These are phyloP conservation scores for Drosophila macrospina DNA, from an alignment of 2,888 invertebrate genomes.

Conservation along the genomic window DNA sequence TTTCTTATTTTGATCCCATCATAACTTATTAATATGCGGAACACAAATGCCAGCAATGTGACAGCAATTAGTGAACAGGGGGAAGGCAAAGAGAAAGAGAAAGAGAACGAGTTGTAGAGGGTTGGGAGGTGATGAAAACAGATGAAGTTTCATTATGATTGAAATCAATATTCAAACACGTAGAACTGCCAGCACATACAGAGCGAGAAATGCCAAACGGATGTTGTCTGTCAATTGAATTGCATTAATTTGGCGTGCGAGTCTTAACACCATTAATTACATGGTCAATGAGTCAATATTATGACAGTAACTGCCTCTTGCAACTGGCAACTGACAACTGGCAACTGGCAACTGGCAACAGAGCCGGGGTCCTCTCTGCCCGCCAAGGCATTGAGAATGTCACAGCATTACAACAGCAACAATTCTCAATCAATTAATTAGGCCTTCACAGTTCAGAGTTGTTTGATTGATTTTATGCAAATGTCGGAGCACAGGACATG, in stretches of 20 bases:
- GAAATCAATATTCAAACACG: conserved; percentile 77
- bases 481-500: neutral
- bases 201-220: conserved; percentile 54
- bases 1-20: too few relatives aligned
- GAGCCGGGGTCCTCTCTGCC: neutral
- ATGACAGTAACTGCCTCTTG: conserved; percentile 53
- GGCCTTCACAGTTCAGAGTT: conserved; percentile 1
- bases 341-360: conserved; percentile 16
- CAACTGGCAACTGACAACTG: conserved; percentile 14
- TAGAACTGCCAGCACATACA: too few relatives aligned
- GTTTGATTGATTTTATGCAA: conserved; percentile 51
- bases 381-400: neutral
- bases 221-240: conserved; percentile 71
- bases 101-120: neutral
- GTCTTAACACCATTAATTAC: conserved; percentile 77
- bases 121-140: neutral
- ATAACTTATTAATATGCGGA: too few relatives aligned
- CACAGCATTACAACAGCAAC: conserved; percentile 20
- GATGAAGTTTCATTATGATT: conserved; percentile 68
- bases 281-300: conserved; percentile 76
- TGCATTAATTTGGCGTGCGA: conserved; percentile 73
- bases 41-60: conserved; percentile 26
- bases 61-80: conserved; percentile 49
- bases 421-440: conserved; percentile 71
- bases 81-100: neutral